Evolutionary conservation across 2,797 vertebrate genomes (phyloP).

Genomic region (Pangasius larnaudii): DNA sequence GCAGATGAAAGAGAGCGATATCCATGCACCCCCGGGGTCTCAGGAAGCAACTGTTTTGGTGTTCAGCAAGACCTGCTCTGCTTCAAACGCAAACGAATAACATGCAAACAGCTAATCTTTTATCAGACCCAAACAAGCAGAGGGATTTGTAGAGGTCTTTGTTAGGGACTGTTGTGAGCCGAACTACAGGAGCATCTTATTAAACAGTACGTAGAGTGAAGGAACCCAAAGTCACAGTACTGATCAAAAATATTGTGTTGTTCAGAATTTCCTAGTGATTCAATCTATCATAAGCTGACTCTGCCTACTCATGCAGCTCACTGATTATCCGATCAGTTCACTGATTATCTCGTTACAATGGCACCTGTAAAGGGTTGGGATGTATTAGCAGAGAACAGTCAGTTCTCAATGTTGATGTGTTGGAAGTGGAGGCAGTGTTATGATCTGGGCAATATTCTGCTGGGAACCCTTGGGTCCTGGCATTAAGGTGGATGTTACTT

Average conservation of each 20-base stretch:
- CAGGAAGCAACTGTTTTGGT: slow-evolving; percentile 44
- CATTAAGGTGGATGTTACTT: too few species aligned
- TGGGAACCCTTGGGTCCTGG: too few species aligned
- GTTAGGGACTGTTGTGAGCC: slow-evolving; percentile 1
- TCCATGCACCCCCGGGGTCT: slow-evolving; percentile 31
- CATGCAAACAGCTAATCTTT: slow-evolving; percentile 20
- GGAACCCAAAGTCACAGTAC: background rate
- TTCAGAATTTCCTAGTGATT: background rate
- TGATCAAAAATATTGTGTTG: background rate
- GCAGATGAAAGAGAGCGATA: slow-evolving; percentile 45
- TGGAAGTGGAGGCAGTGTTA: too few species aligned
- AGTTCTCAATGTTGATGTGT: too few species aligned
- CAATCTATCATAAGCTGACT: background rate
- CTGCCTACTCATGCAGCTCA: background rate
- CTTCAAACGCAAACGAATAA: slow-evolving; percentile 32
- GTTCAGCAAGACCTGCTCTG: slow-evolving; percentile 29
- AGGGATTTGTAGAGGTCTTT: slow-evolving; percentile 3
- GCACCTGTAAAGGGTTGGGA: too few species aligned
- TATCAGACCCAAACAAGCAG: slow-evolving; percentile 35
- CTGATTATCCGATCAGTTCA: background rate
- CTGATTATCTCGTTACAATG: too few species aligned
- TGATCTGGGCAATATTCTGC: too few species aligned
- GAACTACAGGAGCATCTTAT: background rate
- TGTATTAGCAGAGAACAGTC: too few species aligned
- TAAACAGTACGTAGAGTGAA: background rate